Evolutionary conservation across 2,888 invertebrate species (phyloP).

Genomic region (Xestia ashworthii): DNA sequence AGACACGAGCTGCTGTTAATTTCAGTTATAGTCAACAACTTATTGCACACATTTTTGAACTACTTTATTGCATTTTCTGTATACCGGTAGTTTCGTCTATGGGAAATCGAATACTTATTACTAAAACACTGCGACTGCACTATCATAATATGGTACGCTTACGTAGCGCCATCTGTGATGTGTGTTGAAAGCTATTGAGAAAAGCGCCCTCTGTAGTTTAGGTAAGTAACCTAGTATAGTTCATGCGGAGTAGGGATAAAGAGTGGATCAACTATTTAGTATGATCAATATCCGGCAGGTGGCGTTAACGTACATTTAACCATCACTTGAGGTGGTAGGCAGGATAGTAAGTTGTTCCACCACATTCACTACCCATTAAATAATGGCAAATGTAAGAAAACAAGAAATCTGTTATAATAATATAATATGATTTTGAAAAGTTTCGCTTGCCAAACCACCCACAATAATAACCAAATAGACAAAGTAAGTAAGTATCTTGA

Average conservation of each 20-base stretch:
- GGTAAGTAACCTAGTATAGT: too few species aligned
- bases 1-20: not conserved
- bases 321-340: not conserved
- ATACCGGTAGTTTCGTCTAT: not conserved
- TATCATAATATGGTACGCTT: not conserved
- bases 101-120: not conserved
- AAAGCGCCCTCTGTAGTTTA: not conserved
- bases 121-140: not conserved
- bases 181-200: not conserved
- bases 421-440: too few species aligned
- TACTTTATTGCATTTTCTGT: not conserved
- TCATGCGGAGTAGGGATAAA: rapidly evolving
- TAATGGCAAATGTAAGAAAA: not conserved
- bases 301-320: conserved; percentile 9
- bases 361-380: not conserved
- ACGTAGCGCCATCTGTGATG: conserved; percentile 24
- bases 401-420: not conserved
- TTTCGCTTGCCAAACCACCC: not conserved
- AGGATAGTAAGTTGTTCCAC: not conserved
- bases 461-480: too few species aligned
- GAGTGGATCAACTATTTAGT: not conserved
- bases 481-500: too few species aligned
- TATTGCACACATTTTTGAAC: not conserved
- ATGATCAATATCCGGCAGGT: not conserved
- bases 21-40: too few species aligned